Conservation (phyloP, 2,113 vertebrate genomes). For the Rattus rattus region DNA sequence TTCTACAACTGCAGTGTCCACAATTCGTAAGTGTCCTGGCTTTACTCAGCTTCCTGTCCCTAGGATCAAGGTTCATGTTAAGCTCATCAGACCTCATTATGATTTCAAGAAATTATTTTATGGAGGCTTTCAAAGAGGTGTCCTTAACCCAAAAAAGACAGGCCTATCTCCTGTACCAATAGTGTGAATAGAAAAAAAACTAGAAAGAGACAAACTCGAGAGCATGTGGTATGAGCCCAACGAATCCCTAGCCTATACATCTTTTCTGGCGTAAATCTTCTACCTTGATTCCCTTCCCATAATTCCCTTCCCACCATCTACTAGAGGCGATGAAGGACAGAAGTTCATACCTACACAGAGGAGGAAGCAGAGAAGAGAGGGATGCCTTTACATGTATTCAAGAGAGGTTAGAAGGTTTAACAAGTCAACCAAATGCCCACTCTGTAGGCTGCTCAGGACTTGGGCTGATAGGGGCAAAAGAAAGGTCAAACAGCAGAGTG, state of each 20-base stretch:
- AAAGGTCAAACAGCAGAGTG: neutral
- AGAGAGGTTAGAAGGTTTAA: neutral
- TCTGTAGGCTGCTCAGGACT: neutral
- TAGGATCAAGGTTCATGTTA: neutral
- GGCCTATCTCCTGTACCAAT: neutral
- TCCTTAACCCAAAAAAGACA: neutral
- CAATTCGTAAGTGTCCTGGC: conserved; percentile 93
- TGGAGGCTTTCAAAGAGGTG: neutral
- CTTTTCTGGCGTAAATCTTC: neutral
- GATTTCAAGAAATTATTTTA: neutral
- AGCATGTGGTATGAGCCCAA: no score
- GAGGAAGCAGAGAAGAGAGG: neutral
- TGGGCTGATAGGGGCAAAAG: neutral
- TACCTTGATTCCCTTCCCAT: neutral
- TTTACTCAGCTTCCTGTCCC: neutral
- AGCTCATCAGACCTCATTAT: neutral
- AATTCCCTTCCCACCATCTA: neutral
- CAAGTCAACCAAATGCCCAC: neutral
- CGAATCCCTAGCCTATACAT: neutral
- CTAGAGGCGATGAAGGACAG: neutral
- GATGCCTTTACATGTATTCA: neutral
- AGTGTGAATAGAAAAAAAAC: neutral
- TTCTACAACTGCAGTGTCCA: conserved; percentile 99
- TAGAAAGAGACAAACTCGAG: neutral
- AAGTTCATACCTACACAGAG: neutral